These are phyloP conservation scores for Aplocera efformata DNA, from an alignment of 2,888 invertebrate genomes.

Conservation along the genomic window DNA sequence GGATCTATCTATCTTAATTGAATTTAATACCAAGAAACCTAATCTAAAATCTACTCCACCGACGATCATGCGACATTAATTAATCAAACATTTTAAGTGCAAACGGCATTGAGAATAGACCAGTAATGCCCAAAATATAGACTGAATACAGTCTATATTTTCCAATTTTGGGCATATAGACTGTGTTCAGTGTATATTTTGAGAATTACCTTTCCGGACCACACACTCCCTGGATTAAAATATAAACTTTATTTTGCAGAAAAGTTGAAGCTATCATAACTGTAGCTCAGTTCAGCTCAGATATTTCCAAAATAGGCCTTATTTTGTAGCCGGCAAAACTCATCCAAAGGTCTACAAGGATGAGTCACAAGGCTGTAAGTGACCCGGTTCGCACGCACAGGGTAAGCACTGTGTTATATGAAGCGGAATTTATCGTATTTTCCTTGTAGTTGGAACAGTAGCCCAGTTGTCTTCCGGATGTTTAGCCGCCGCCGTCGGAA, in stretches of 20 bases:
- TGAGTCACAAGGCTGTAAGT: slow-evolving; percentile 47
- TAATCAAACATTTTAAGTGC: too few relatives aligned
- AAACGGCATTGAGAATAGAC: too few relatives aligned
- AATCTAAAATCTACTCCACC: background rate
- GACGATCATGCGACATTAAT: too few relatives aligned
- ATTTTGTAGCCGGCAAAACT: background rate
- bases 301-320: slow-evolving; percentile 1
- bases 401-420: slow-evolving; percentile 41
- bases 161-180: too few relatives aligned
- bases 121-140: slow-evolving; percentile 17
- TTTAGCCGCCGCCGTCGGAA: slow-evolving; percentile 13
- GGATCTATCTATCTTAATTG: too few relatives aligned
- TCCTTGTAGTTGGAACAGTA: slow-evolving; percentile 17
- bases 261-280: background rate
- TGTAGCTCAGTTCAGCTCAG: background rate
- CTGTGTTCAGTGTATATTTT: too few relatives aligned
- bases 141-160: too few relatives aligned
- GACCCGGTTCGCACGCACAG: slow-evolving; percentile 65
- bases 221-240: background rate
- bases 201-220: slow-evolving; percentile 3
- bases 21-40: slow-evolving; percentile 8
- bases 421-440: slow-evolving; percentile 35
- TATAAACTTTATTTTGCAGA: slow-evolving; percentile 11
- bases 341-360: slow-evolving; percentile 12
- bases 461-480: slow-evolving; percentile 15